These are phyloP conservation scores for Solenopsis invicta DNA, from an alignment of 1,140 invertebrate genomes.

Conservation along the genomic window DNA sequence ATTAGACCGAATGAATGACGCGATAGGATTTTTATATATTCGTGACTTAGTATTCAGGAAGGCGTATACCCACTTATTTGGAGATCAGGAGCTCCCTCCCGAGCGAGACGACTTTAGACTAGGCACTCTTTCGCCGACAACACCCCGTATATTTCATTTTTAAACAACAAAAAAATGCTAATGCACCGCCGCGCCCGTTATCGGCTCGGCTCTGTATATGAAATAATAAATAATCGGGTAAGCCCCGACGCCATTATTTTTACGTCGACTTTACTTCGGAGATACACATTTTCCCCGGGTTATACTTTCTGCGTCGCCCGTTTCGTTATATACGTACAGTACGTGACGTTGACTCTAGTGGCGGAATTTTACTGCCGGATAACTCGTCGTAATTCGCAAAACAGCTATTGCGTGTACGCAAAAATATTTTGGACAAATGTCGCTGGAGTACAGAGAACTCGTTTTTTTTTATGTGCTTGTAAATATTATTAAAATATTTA, in stretches of 20 bases:
- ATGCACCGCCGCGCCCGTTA: slow-evolving; percentile 82
- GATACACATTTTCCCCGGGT: slow-evolving; percentile 80
- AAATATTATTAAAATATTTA: slow-evolving; percentile 38
- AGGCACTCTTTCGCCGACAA: slow-evolving; percentile 80
- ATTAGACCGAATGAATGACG: slow-evolving; percentile 44
- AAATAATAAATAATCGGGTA: slow-evolving; percentile 86
- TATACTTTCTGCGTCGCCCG: slow-evolving; percentile 74
- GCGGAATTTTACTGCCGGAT: slow-evolving; percentile 61
- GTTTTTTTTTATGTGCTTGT: too few species aligned
- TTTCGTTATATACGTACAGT: slow-evolving; percentile 76
- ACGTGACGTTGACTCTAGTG: slow-evolving; percentile 70
- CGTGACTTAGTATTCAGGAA: slow-evolving; percentile 84
- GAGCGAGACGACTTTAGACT: slow-evolving; percentile 79
- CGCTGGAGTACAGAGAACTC: not conserved
- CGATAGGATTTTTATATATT: slow-evolving; percentile 66
- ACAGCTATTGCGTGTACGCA: slow-evolving; percentile 6
- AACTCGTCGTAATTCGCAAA: slow-evolving; percentile 61
- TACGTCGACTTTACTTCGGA: slow-evolving; percentile 82
- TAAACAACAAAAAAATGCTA: slow-evolving; percentile 87
- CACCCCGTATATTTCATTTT: slow-evolving; percentile 86
- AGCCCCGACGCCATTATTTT: slow-evolving; percentile 83
- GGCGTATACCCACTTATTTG: slow-evolving; percentile 86
- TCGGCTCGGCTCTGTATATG: slow-evolving; percentile 84
- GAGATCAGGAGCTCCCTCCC: slow-evolving; percentile 83
- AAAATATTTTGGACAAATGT: slow-evolving; percentile 53